Evolutionary conservation across 2,888 invertebrate genomes (phyloP).

Genomic region (Saturnia pavonia): DNA sequence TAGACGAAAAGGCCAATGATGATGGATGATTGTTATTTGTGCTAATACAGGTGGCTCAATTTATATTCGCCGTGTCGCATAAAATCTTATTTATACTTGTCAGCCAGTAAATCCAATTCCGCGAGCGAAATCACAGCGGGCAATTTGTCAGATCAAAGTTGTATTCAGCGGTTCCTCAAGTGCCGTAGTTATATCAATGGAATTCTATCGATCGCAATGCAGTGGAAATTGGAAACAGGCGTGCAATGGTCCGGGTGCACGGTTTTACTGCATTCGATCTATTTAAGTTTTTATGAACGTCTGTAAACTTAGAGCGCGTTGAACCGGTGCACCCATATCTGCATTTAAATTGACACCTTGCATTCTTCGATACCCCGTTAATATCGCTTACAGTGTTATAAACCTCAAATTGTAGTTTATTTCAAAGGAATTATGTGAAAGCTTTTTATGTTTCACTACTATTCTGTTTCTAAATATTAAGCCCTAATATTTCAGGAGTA

Average conservation of each 20-base stretch:
- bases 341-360: conserved; percentile 39
- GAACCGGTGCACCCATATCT: conserved; percentile 50
- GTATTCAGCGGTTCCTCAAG: conserved; percentile 20
- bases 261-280: conserved; percentile 77
- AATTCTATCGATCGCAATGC: conserved; percentile 68
- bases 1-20: no score
- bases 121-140: conserved; percentile 3
- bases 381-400: conserved; percentile 17
- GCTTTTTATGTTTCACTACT: not conserved
- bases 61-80: conserved; percentile 1
- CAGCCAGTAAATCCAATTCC: conserved; percentile 13
- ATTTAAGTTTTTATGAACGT: conserved; percentile 73
- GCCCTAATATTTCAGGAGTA: not conserved
- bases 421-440: not conserved
- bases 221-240: conserved; percentile 66
- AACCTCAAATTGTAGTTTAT: conserved; percentile 8
- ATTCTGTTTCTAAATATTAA: not conserved
- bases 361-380: conserved; percentile 16
- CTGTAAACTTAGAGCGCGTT: conserved; percentile 64
- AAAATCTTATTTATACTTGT: not conserved
- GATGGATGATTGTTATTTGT: no score
- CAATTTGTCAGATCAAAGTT: conserved; percentile 19
- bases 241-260: conserved; percentile 46
- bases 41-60: conserved; percentile 2
- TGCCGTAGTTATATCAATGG: conserved; percentile 43